Base-by-base conservation (phyloP, 2,888 invertebrate genomes). In the Agrochola lota region DNA sequence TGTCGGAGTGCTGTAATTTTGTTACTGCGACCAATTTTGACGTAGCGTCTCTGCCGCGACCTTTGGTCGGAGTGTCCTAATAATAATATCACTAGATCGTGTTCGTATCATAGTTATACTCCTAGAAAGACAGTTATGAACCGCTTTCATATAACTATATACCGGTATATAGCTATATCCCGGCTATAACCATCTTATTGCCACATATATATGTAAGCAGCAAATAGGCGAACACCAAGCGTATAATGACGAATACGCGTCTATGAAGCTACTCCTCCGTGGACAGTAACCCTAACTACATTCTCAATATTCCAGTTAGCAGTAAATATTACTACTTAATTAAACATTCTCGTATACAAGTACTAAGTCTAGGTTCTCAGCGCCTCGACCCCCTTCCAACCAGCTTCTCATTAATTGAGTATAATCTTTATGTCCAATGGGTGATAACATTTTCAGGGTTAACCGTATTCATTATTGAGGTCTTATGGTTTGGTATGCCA, bases 271-370 rank as follows among this genome's bases (percentile, higher is more conserved):
- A 43, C 23, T 43, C 9, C 15, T 43, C 43, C 0, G n/a, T 69
- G 69, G n/a, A n/a, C 40, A 43, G 26, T 1, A 9, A 20, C 0
- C 49, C 8, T 71, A 85, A 89, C 89, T 88, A 89, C 88, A 91
- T 91, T 89, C 90, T 89, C 90, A 91, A 91, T 91, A 90, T 74
- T 90, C 92, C 89, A 92, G 91, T 91, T 91, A 91, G 88, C 89
- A 91, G 91, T 92, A 93, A 93, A 94, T 73, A 57, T 94, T 91
- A 91, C 92, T 87, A 84, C 87, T 91, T 94, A 93, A 94, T 94
- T 94, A 94, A 94, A 92, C 92, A 93, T 93, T 91, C 90, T 87
- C 88, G 89, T 81, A 79, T 5, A 64, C 26, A n/a, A 68, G 62
- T 57, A 78, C 63, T 49, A 43, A 62, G 71, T 26, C 57, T 66